These are phyloP conservation scores for Numida meleagris DNA, from an alignment of 2,113 vertebrate species.

Conservation along the genomic window DNA sequence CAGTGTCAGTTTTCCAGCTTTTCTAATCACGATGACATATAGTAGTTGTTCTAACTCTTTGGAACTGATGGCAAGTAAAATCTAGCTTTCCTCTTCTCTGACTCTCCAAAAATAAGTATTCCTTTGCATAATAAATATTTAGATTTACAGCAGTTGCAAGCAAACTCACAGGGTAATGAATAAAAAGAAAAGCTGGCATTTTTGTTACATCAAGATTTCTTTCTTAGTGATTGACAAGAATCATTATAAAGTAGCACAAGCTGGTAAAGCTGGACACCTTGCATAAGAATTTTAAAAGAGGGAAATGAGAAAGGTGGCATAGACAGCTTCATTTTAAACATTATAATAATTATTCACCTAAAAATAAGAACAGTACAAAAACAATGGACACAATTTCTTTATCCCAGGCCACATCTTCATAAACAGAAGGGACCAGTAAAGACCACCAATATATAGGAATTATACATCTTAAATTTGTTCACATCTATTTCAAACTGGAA, in stretches of 20 bases:
- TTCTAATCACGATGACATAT: neutral
- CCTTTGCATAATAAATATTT: neutral
- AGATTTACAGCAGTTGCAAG: neutral
- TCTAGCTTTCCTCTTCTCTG: neutral
- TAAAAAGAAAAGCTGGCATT: neutral
- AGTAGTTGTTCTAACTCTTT: neutral
- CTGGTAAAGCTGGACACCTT: slow-evolving; percentile 19
- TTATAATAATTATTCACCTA: neutral
- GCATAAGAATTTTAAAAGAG: slow-evolving; percentile 29
- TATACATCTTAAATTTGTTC: slow-evolving; percentile 1
- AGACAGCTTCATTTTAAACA: neutral
- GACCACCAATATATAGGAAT: neutral
- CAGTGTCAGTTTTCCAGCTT: neutral
- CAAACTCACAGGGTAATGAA: neutral
- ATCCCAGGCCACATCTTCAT: slow-evolving; percentile 45
- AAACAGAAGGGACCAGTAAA: slow-evolving; percentile 17
- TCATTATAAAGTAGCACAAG: neutral
- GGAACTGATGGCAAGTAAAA: neutral
- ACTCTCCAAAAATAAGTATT: neutral
- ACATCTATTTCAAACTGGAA: neutral
- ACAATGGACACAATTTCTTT: slow-evolving; percentile 63
- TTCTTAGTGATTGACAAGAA: slow-evolving; percentile 13
- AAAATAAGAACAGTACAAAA: slow-evolving; percentile 58
- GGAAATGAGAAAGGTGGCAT: neutral
- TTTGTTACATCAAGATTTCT: slow-evolving; percentile 30